Base-by-base conservation (phyloP, 2,888 invertebrate species). In the Xylota sylvarum region DNA sequence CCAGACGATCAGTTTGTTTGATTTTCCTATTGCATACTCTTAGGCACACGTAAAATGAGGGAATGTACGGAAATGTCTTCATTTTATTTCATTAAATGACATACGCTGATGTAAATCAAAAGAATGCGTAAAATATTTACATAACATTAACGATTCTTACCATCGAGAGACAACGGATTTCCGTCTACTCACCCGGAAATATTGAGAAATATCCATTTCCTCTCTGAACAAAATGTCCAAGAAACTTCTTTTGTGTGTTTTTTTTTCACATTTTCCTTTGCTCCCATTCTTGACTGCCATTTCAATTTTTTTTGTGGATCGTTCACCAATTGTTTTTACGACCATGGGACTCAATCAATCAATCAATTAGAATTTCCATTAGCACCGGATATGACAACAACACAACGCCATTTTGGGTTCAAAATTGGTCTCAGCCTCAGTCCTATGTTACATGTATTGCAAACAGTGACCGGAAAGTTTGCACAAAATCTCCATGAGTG, bases 361-460 rank as follows among this genome's bases (percentile, higher is more conserved):
- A 89, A 89, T 89, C 89, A 89, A 89, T 89, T 89, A 89, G 87
- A 89, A 88, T 89, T 89, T 89, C 89, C 89, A 89, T 89, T 89
- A 89, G 88, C 89, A 84, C 89, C 89, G 89, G 89, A 89, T 89
- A 88, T 89, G 89, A 89, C 89, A 88, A 82, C 86, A 87, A 88
- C 88, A 89, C 85, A 88, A 87, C 87, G 88, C 87, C 87, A 87
- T 87, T 65, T 85, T 85, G 64, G 80, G 23, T 60, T 65, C 64
- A 62, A 76, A 74, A 50, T 52, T 69, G 35, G 14, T 43, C 58
- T 9, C 48, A 37, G 69, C 65, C 56, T 52, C 67, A 35, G 43
- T 19, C 62, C 30, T 35, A 50, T 4, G 9, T 4, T 9, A 9
- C 2, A 52, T 50, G 50, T 37, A 32, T 62, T 27, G 46, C 48